Evolutionary conservation across 2,797 vertebrate genomes (phyloP), one percentile per base, ranked within the genome.

Genomic region (Chloroceryle inda): DNA sequence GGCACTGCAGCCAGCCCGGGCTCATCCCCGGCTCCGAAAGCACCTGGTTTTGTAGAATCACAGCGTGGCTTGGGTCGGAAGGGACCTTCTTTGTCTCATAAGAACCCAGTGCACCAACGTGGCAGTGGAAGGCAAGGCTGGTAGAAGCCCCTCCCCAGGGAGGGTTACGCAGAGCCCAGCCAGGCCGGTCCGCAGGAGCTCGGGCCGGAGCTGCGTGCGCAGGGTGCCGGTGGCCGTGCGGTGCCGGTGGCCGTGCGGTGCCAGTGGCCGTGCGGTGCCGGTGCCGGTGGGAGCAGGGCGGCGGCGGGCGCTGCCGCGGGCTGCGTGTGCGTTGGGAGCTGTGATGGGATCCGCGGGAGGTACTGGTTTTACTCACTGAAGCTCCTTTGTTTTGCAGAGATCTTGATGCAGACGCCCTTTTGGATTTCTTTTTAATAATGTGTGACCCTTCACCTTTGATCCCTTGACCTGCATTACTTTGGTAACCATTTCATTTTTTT

Each of bases 401-500:
- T 99, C 99, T 99, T 99, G 99, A 96, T 96, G 98, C 98, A 98
- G 99, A 98, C 98, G 99, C 98, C 99, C 98, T 99, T 99, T 99
- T 99, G 99, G 99, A 99, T 99, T 99, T 99, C 99, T 99, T 99
- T 99, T 99, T 99, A 99, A 99, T 99, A 98, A 98, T 99, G 98
- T 99, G 98, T 98, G 99, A 99, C 98, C 99, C 99, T 99, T 99
- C 99, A 99, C 98, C 99, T 99, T 99, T 99, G 99, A 99, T 98
- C 98, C 99, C 99, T 98, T 99, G 99, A 99, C 98, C 99, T 99
- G 99, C 99, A 99, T 99, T 99, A 98, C 98, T 99, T 99, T 99
- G 99, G 99, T 99, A 99, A 99, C 99, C 99, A 99, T 99, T 99
- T 99, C 99, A 99, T 99, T 99, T 99, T 98, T 97, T 95, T 97